These are phyloP conservation scores for Sarcophaga bullata DNA, from an alignment of 1,140 invertebrate genomes.

Conservation along the genomic window DNA sequence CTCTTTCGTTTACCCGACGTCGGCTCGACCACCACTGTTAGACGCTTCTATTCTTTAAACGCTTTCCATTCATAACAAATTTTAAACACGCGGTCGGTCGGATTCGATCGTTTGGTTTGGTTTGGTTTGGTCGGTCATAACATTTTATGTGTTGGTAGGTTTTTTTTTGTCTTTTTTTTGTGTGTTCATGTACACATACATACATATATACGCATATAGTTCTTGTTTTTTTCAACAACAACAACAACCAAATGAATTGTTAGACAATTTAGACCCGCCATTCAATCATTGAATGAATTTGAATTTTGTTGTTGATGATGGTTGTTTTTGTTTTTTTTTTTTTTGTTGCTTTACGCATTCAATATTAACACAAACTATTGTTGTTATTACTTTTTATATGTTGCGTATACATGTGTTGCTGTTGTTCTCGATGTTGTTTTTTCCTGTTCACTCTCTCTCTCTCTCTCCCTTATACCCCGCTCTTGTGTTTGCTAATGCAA, in stretches of 20 bases:
- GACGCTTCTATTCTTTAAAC: too few relatives aligned
- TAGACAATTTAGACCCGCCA: background rate
- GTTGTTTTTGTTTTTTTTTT: background rate
- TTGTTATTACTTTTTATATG: too few relatives aligned
- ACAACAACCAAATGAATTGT: background rate
- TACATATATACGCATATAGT: too few relatives aligned
- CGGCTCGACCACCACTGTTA: too few relatives aligned
- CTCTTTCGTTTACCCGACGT: background rate
- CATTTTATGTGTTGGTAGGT: background rate
- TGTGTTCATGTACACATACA: too few relatives aligned
- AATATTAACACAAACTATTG: too few relatives aligned
- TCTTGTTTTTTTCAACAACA: background rate
- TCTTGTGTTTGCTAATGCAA: too few relatives aligned
- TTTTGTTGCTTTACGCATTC: too few relatives aligned
- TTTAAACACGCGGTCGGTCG: conserved; percentile 3
- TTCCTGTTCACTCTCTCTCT: background rate
- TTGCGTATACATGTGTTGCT: too few relatives aligned
- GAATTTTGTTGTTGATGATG: background rate
- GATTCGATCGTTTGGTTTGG: background rate
- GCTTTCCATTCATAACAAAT: conserved; percentile 8
- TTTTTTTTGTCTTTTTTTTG: conserved; percentile 19
- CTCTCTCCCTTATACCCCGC: background rate
- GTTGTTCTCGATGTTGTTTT: background rate
- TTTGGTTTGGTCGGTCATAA: background rate
- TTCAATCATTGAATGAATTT: background rate